A percentile compares a stretch with the other conserved stretches of the same genome.
phyloP scores from a whole-genome alignment of 2,888 invertebrate genomes.

The Cheilosia soror region DNA sequence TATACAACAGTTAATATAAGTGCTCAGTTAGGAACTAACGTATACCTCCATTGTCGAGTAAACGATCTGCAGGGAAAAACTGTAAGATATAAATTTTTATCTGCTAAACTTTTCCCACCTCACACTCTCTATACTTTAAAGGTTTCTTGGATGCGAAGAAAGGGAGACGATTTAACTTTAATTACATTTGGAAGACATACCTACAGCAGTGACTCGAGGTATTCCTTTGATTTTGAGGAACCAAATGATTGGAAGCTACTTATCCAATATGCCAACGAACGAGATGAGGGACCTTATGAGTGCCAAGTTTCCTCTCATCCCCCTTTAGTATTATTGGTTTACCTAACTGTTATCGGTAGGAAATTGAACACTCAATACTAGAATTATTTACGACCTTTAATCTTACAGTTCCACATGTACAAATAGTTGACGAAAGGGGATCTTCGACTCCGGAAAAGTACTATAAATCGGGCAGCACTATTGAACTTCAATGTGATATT shows the following conservation, averaged over 20 bases:
- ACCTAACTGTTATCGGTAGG: conserved; percentile 89
- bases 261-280: conserved; percentile 89
- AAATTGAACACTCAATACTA: background rate
- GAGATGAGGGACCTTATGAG: conserved; percentile 91
- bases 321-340: conserved; percentile 88
- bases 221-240: conserved; percentile 88
- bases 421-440: conserved; percentile 92
- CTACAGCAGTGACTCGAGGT: conserved; percentile 88
- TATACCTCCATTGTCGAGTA: conserved; percentile 88
- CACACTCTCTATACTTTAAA: conserved; percentile 76
- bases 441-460: conserved; percentile 91
- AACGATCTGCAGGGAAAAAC: conserved; percentile 89
- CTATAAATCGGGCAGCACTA: conserved; percentile 92
- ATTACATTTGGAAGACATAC: conserved; percentile 89
- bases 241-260: conserved; percentile 91
- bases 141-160: conserved; percentile 89
- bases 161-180: conserved; percentile 88
- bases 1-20: conserved; percentile 87
- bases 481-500: conserved; percentile 92
- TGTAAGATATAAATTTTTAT: conserved; percentile 82
- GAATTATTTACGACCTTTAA: background rate
- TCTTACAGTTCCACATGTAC: conserved; percentile 90
- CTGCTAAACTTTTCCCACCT: background rate
- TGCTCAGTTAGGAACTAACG: conserved; percentile 87
- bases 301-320: conserved; percentile 92